Percentiles rank a stretch among this genome's conserved stretches.
phyloP scores from a whole-genome alignment of 1,140 invertebrate genomes.

The Drosophila albomicans region DNA sequence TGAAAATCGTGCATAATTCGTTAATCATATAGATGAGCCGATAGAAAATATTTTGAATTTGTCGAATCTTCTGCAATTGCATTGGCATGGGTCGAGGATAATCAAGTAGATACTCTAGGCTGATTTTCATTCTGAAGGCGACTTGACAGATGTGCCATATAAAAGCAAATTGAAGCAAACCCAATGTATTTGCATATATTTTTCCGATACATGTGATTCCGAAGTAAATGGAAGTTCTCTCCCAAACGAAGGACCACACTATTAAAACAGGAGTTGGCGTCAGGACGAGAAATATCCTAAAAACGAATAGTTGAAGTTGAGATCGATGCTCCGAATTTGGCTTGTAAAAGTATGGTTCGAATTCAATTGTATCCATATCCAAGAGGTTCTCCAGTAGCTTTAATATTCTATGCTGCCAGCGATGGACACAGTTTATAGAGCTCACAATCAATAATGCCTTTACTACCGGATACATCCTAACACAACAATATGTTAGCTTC shows the following conservation, averaged over 20 bases:
- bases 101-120: not conserved
- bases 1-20: not conserved
- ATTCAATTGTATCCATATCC: not conserved
- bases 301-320: not conserved
- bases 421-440: conserved; percentile 14
- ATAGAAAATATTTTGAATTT: conserved; percentile 1
- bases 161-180: not conserved
- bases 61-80: not conserved
- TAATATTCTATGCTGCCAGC: conserved; percentile 35
- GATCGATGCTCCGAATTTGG: not conserved
- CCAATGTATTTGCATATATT: not conserved
- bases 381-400: not conserved
- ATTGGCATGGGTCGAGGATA: not conserved
- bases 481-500: not conserved
- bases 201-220: too few species aligned
- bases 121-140: not conserved
- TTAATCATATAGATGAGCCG: conserved; percentile 5
- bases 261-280: not conserved
- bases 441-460: not conserved
- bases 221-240: too few species aligned
- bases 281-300: not conserved
- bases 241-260: not conserved
- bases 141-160: conserved; percentile 5
- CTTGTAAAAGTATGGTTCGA: not conserved
- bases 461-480: not conserved